Base-by-base conservation (phyloP, 2,113 vertebrate species). In the Neoarius graeffei region DNA sequence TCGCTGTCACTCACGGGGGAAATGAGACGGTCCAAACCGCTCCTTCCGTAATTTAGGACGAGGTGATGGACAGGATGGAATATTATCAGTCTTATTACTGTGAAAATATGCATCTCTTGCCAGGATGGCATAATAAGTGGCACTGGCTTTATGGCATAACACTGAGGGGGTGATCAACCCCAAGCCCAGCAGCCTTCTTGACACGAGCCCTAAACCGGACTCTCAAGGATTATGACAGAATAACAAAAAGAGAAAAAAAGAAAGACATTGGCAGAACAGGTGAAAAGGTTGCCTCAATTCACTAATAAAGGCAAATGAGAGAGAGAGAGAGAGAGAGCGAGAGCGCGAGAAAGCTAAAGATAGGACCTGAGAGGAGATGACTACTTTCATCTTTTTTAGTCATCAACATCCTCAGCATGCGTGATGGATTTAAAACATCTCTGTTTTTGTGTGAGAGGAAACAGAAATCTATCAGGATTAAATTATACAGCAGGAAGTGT, bases 391-490 rank as follows among this genome's bases (percentile, higher is more conserved):
- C 27, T 81, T 81, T 59, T 82, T 82, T 62, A 62, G 57, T 82
- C 83, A 69, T 84, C 83, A 71, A 71, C 83, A 52, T 84, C 64
- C 83, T 52, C 85, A 64, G 74, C 74, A 62, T 62, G 74, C 35
- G 77, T 57, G 62, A 84, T 71, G 66, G 83, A 84, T 57, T 84
- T 52, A 56, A 30, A 84, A 48, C 60, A 64, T 64, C 81, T 83
- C 81, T 82, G 54, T 81, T 81, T 74, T 56, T 74, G 54, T 85
- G 20, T 50, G 56, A 10, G 56, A 42, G 30, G 81, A 83, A 69
- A 92, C 89, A 62, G 74, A 86, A 69, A 92, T 91, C 91, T 90
- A 89, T 92, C 91, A 62, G 89, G 87, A 89, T 90, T 81, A 7
- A n/a, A 91, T 90, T 83, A 89, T 60, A 67, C 82, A 74, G 89